Evolutionary conservation across 2,797 vertebrate species (phyloP), one percentile per base, ranked within the genome.

Genomic region (Syngnathus acus): DNA sequence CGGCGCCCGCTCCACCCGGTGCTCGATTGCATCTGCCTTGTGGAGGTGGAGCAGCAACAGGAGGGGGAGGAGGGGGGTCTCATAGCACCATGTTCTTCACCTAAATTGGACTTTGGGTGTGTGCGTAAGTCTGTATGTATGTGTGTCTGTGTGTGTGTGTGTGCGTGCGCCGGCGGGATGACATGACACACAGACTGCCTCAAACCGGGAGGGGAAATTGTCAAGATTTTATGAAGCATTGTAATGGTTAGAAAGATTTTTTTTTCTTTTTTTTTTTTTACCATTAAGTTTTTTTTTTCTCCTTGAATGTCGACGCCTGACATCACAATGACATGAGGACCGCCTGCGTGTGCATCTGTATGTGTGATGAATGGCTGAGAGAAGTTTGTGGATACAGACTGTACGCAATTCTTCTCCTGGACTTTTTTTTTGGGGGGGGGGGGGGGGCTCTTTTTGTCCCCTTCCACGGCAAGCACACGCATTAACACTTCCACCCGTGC

Each of bases 181-280:
- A 83, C 21, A 80, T 68, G n/a, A 76, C 80, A 73, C 9, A 19
- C 50, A 21, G 72, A 84, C 81, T 73, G 82, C 84, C 87, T 86
- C 82, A 81, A 82, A 77, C 78, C 75, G 72, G 84, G 87, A 85
- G 78, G 78, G 78, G 21, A 67, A 75, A 86, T 84, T 82, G 78
- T 85, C 84, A 82, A 82, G 75, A 86, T 83, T 87, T 87, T 77
- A 87, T 81, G 85, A 84, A 79, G 72, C 81, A 72, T 85, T 82
- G 75, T 85, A 78, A 87, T 79, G 87, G 84, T 87, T 86, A 80
- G 82, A 71, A 84, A 76, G 68, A 84, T 81, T 87, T 87, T 88
- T 87, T 85, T 82, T 79, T 77, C 68, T 69, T 72, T 77, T 32
- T 48, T 68, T 68, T 74, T 66, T 14, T 26, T 69, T 70, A 43